These are phyloP conservation scores for Rapana venosa DNA, from an alignment of 2,888 invertebrate species.

Conservation along the genomic window DNA sequence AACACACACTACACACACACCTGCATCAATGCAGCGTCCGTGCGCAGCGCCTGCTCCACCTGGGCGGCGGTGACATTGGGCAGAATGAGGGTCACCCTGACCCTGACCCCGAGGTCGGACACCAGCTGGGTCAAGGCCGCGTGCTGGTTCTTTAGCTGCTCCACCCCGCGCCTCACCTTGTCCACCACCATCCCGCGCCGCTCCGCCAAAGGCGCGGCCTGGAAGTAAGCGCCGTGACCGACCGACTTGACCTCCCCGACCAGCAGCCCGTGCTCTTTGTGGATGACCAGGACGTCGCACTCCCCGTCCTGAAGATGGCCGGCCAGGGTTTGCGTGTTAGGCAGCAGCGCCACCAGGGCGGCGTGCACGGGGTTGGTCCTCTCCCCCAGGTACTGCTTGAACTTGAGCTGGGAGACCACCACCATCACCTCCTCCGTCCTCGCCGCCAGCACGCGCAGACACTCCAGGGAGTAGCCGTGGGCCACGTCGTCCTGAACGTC, in stretches of 20 bases:
- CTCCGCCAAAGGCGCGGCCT: background rate
- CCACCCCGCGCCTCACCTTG: background rate
- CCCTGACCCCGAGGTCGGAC: slow-evolving; percentile 17
- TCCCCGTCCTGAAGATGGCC: background rate
- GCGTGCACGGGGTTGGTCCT: background rate
- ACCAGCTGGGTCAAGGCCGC: background rate
- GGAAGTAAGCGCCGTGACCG: background rate
- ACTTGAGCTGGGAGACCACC: background rate
- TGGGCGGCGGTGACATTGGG: background rate
- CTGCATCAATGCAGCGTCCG: background rate
- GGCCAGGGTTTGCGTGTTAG: background rate
- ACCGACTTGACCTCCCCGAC: slow-evolving; percentile 3
- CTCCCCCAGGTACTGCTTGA: background rate
- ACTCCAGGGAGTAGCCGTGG: background rate
- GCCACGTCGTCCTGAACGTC: slow-evolving; percentile 13
- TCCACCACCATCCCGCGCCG: background rate
- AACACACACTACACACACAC: background rate
- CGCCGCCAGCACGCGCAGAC: background rate
- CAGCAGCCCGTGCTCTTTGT: background rate
- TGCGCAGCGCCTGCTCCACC: background rate
- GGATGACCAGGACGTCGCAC: slow-evolving; percentile 5
- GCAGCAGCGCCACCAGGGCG: background rate
- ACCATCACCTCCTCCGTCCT: background rate
- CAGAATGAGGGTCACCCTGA: slow-evolving; percentile 7
- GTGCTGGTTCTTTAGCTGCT: background rate